Evolutionary conservation across 2,113 vertebrate species (phyloP), one percentile per base, ranked within the genome.

Genomic region (Gymnobelideus leadbeateri): DNA sequence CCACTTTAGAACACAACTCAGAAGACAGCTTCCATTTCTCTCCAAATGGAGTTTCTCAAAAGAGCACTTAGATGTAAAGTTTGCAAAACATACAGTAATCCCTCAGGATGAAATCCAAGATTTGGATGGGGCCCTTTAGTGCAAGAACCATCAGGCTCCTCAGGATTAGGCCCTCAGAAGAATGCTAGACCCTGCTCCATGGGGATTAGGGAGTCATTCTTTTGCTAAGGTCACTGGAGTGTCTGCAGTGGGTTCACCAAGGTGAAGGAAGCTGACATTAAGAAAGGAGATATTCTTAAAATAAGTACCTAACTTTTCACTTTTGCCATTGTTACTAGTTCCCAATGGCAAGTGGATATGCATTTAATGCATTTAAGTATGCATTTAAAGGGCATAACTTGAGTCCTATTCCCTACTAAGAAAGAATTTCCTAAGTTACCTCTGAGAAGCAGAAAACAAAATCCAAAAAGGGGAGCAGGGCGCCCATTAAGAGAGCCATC

Each of bases 231-330:
- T 43, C 31, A n/a, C 2, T 2, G 37, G 31, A n/a, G 61, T 16
- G 53, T 0, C 1, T 24, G 11, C 3, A 12, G 10, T 0, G 2
- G 91, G 26, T 0, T n/a, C 21, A 0, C 12, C 49, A 16, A 47
- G 3, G n/a, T 84, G 51, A 50, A 77, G 68, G 16, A 77, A n/a
- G 68, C 68, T n/a, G 5, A 50, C 14, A 14, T 4, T 19, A 24
- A 21, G 8, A 8, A 10, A 47, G 23, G 89, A n/a, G 89, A 54
- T 21, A 0, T 50, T 37, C 89, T 52, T 49, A 7, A 26, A 57
- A 26, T 50, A 90, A 51, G 43, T 55, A 57, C 53, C 47, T 23
- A 14, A 43, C 24, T 51, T 43, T 55, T 43, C 16, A 91, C 89
- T 91, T 0, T 16, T 50, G 9, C 2, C 21, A 90, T 19, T 43